Conservation (phyloP, 2,888 invertebrate species). For the Dromius quadrimaculatus region DNA sequence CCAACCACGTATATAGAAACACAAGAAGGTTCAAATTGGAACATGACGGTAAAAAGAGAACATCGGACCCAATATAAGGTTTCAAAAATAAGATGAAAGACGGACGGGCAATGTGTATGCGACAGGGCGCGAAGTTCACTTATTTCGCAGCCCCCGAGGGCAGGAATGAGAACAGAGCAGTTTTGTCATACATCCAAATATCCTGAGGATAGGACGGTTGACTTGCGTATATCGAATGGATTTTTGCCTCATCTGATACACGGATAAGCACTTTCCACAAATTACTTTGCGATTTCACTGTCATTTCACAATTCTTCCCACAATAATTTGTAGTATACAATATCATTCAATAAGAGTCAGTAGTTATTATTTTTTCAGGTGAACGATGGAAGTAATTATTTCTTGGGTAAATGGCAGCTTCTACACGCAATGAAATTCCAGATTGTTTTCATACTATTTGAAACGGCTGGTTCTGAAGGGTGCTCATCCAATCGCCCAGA, state of each 20-base stretch:
- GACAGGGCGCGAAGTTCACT: conserved; percentile 35
- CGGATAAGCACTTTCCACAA: conserved; percentile 11
- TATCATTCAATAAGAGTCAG: too few species aligned
- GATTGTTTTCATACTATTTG: too few species aligned
- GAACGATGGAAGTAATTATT: too few species aligned
- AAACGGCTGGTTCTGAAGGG: too few species aligned
- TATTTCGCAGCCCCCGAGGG: conserved; percentile 34
- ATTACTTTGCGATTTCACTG: neutral
- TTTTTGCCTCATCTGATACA: conserved; percentile 12
- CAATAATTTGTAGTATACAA: too few species aligned
- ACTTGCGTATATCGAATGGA: conserved; percentile 9
- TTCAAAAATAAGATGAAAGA: conserved; percentile 53
- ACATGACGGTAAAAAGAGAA: conserved; percentile 52
- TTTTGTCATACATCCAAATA: conserved; percentile 37
- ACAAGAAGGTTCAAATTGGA: conserved; percentile 53
- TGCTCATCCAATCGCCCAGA: too few species aligned
- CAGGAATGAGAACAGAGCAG: neutral
- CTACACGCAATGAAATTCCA: too few species aligned
- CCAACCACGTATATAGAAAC: conserved; percentile 51
- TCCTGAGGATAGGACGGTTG: conserved; percentile 36
- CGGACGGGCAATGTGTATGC: conserved; percentile 35
- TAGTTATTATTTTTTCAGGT: too few species aligned
- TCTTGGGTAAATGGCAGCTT: too few species aligned
- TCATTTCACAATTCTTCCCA: too few species aligned
- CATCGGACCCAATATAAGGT: conserved; percentile 52